Conservation (phyloP, 2,113 vertebrate species). For the Rhineura floridana region DNA sequence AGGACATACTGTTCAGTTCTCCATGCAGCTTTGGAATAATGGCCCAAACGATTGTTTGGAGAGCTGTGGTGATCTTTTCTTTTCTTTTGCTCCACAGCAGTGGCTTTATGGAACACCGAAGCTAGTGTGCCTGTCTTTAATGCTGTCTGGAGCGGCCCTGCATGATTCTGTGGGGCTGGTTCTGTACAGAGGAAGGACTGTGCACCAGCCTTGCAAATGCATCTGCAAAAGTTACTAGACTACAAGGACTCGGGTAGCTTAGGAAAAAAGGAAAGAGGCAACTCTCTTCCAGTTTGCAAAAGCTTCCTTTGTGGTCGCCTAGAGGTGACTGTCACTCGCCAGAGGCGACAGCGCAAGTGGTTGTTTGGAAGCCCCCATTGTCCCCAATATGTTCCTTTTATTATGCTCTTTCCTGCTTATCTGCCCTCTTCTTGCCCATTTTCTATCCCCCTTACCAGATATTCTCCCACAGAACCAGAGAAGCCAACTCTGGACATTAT, state of each 20-base stretch:
- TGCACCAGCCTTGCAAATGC: background rate
- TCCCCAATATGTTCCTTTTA: background rate
- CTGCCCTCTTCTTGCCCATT: background rate
- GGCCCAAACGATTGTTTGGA: background rate
- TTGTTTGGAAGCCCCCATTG: background rate
- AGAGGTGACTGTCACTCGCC: background rate
- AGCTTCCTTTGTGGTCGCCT: background rate
- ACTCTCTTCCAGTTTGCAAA: background rate
- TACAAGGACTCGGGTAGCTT: background rate
- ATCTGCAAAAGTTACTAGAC: background rate
- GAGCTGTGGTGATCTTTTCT: too few species aligned
- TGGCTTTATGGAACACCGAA: background rate
- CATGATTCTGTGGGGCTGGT: background rate
- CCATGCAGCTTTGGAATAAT: background rate
- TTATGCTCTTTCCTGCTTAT: background rate
- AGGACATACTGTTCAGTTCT: background rate
- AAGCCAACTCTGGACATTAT: constrained; percentile 6
- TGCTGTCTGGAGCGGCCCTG: background rate
- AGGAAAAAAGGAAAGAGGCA: background rate
- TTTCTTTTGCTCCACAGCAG: background rate
- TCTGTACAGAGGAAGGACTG: background rate
- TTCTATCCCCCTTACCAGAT: background rate
- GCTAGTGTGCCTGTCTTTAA: background rate
- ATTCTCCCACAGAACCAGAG: background rate
- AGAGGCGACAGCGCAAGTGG: background rate